phyloP scores from a whole-genome alignment of 2,888 invertebrate species.

The Gastrophysa polygoni region DNA sequence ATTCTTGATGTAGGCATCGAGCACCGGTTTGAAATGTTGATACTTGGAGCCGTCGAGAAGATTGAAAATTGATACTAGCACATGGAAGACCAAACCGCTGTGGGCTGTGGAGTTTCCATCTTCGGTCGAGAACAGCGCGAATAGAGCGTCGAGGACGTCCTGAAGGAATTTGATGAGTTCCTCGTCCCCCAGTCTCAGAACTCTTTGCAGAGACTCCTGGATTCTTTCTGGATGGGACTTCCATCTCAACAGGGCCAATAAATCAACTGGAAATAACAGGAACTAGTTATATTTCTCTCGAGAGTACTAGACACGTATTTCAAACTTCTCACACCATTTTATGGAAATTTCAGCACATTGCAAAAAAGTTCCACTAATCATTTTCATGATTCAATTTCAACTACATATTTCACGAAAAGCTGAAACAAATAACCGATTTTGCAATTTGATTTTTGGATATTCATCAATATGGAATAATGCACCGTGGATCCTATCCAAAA shows the following conservation, averaged over 20 bases:
- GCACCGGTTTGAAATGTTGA: slow-evolving; percentile 91
- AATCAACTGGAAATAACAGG: slow-evolving; percentile 70
- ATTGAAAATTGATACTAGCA: slow-evolving; percentile 90
- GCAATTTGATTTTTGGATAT: too few relatives aligned
- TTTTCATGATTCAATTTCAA: too few relatives aligned
- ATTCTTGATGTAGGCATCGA: slow-evolving; percentile 92
- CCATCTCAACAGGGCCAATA: slow-evolving; percentile 90
- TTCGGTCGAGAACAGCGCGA: slow-evolving; percentile 91
- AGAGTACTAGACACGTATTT: too few relatives aligned
- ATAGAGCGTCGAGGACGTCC: slow-evolving; percentile 91
- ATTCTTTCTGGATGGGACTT: slow-evolving; percentile 86
- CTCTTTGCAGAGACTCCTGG: slow-evolving; percentile 81
- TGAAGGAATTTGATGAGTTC: slow-evolving; percentile 94
- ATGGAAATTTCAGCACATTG: too few relatives aligned
- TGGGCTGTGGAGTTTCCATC: slow-evolving; percentile 89
- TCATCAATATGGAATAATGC: too few relatives aligned
- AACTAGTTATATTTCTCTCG: too few relatives aligned
- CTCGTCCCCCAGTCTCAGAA: slow-evolving; percentile 83
- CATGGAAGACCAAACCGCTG: slow-evolving; percentile 90
- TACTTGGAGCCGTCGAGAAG: slow-evolving; percentile 88
- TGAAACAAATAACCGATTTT: too few relatives aligned
- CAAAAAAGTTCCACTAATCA: too few relatives aligned
- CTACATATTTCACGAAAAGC: too few relatives aligned
- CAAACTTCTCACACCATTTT: too few relatives aligned
- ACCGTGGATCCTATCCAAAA: too few relatives aligned